These are phyloP conservation scores for Octomys mimax DNA, from an alignment of 2,797 vertebrate species.

Conservation along the genomic window DNA sequence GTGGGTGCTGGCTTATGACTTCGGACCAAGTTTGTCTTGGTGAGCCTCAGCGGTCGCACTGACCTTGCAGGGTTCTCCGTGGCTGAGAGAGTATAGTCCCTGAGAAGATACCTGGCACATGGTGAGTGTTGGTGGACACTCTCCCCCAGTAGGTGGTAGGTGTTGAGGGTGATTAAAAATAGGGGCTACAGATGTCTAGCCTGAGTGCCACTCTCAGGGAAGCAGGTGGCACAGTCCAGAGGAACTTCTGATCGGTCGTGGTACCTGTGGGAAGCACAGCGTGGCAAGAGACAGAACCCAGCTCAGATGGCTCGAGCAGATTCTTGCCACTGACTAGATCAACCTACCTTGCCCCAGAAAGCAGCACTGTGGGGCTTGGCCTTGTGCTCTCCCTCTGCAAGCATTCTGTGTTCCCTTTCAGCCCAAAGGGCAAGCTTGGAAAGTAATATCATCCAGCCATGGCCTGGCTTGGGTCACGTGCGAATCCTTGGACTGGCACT, in stretches of 20 bases:
- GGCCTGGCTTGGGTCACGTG: background rate
- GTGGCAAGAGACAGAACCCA: background rate
- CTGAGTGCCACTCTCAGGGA: background rate
- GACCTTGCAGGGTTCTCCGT: background rate
- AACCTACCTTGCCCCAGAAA: background rate
- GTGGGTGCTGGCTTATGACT: accelerated
- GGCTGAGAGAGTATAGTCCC: accelerated
- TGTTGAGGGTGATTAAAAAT: background rate
- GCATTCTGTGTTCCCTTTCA: background rate
- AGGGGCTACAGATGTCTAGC: accelerated
- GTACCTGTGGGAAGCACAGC: accelerated
- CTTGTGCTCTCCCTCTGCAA: background rate
- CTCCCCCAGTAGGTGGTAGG: background rate
- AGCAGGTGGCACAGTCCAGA: background rate
- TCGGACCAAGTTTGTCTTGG: background rate
- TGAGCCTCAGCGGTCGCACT: background rate
- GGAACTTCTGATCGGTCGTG: accelerated
- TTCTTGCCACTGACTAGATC: background rate
- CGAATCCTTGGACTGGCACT: background rate
- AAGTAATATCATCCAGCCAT: background rate
- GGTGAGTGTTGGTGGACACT: accelerated
- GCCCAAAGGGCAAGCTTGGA: background rate
- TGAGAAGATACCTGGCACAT: accelerated
- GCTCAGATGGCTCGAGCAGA: background rate
- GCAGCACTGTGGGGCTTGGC: accelerated